These are phyloP conservation scores for Amblyraja radiata DNA, from an alignment of 2,797 vertebrate species.

Conservation along the genomic window DNA sequence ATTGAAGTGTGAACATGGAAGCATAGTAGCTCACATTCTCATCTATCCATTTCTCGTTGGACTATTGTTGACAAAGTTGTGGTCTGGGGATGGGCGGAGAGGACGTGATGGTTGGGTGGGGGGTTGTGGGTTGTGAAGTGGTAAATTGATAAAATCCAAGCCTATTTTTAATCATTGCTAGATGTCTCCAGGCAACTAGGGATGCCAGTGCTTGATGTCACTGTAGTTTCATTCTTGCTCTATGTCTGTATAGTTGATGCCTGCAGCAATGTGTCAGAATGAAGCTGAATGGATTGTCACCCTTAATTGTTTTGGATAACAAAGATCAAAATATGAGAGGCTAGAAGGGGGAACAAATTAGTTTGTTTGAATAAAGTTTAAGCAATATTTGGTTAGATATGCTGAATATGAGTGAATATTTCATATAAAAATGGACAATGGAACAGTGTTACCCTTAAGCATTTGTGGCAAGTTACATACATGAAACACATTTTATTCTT, in stretches of 20 bases:
- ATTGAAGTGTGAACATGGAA: neutral
- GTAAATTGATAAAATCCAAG: neutral
- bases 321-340: neutral
- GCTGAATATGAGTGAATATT: neutral
- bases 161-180: neutral
- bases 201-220: neutral
- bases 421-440: neutral
- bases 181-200: neutral
- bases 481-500: neutral
- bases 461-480: neutral
- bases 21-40: neutral
- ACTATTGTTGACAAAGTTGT: neutral
- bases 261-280: neutral
- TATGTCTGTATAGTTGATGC: neutral
- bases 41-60: neutral
- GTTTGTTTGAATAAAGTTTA: neutral
- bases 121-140: too few species aligned
- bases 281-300: neutral
- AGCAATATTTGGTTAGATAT: neutral
- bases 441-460: neutral
- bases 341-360: neutral
- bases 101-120: neutral
- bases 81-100: too few species aligned
- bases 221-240: neutral
- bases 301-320: neutral